Base-by-base conservation (phyloP, 2,797 vertebrate genomes). In the Bovichtus diacanthus region DNA sequence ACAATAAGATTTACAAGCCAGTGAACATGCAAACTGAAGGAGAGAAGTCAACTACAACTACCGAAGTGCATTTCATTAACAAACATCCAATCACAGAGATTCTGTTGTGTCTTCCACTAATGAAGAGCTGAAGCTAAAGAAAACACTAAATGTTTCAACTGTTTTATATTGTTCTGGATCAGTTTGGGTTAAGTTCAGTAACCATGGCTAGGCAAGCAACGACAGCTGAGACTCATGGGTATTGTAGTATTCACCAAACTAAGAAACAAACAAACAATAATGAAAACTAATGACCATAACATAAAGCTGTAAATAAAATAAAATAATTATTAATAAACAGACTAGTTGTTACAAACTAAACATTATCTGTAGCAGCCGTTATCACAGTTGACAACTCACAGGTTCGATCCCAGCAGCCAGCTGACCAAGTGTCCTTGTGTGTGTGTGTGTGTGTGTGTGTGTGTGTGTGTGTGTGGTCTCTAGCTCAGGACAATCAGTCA, bases 401-500 rank as follows among this genome's bases (percentile, higher is more conserved):
- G 65, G 68, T 81, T 67, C 6, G 56, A 80, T 70, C 39, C 51
- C 50, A 12, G 12, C 34, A 41, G 39, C 36, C n/a, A 18, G 39
- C 55, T 55, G 31, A 71, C 49, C 27, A 47, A 9, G 44, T 56
- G 67, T 27, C 18, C 8, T 2, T 54, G 25, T 47, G 53, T 38
- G 39, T 41, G 59, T 25, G 58, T 63, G 70, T 36, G 13, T 60
- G 65, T 56, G 78, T 58, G 71, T 75, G 65, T 71, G 78, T 74
- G 64, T 68, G 62, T 70, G 71, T 61, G 79, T 39, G 54, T 73
- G 54, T 46, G 68, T 23, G 47, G 49, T 74, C 34, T 68, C 68
- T 80, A 73, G 79, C 67, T 69, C 73, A 44, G 38, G 67, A 85
- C 70, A 77, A 86, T 87, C 76, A 85, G 85, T 93, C 89, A 89